Percentiles rank a stretch among this genome's conserved stretches.
These are phyloP conservation scores for Reticulitermes speratus DNA, from an alignment of 1,140 invertebrate species.

Conservation along the genomic window DNA sequence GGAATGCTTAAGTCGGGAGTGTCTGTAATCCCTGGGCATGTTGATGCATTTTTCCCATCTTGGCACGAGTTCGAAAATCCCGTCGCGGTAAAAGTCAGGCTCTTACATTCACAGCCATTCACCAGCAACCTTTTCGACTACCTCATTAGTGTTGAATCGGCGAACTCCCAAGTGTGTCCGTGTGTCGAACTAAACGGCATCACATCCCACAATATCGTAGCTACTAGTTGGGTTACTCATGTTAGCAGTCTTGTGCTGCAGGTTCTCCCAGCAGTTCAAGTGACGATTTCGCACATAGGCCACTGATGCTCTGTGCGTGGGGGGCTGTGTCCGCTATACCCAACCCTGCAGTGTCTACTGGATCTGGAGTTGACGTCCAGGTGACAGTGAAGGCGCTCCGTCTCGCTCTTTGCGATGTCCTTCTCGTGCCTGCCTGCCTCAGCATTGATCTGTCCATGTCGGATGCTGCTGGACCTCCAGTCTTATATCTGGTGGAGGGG, in stretches of 20 bases:
- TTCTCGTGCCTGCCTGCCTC: conserved; percentile 21
- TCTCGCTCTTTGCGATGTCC: conserved; percentile 20
- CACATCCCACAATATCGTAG: too few relatives aligned
- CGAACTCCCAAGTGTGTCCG: too few relatives aligned
- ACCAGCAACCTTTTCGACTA: too few relatives aligned
- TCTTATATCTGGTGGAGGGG: not conserved
- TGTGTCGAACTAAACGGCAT: too few relatives aligned
- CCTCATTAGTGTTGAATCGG: too few relatives aligned
- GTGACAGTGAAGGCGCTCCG: conserved; percentile 22
- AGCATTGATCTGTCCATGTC: conserved; percentile 34
- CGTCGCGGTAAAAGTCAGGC: too few relatives aligned
- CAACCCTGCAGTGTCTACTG: conserved; percentile 3
- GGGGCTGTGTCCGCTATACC: not conserved
- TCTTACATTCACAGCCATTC: too few relatives aligned
- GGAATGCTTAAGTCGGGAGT: too few relatives aligned
- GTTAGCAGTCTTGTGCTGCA: not conserved
- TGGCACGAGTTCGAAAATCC: too few relatives aligned
- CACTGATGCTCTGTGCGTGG: not conserved
- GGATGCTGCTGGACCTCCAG: not conserved
- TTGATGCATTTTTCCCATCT: too few relatives aligned
- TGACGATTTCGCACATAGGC: not conserved
- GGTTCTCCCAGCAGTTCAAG: not conserved
- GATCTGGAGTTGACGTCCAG: conserved; percentile 30
- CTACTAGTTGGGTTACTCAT: too few relatives aligned
- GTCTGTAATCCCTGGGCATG: too few relatives aligned